Percentiles rank a stretch among this genome's conserved stretches.
Conservation (phyloP, 23 tunicate species). For the Halocynthia roretzi region DNA sequence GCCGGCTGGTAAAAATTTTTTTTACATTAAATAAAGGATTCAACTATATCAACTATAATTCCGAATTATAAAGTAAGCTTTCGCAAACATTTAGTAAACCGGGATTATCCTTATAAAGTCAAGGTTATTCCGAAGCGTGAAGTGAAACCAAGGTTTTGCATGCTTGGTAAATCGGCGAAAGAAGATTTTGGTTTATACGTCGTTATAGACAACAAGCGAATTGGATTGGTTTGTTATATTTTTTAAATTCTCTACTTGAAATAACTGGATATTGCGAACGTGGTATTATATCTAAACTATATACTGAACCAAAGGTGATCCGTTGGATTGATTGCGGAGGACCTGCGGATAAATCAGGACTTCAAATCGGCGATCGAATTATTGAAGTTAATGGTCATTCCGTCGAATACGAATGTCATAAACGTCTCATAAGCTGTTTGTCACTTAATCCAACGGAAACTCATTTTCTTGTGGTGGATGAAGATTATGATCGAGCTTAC, state of each 20-base stretch:
- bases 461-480: slow-evolving; percentile 92
- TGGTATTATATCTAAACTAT: not conserved
- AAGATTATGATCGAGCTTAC: slow-evolving; percentile 88
- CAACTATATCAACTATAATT: not conserved
- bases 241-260: not conserved
- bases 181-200: slow-evolving; percentile 97
- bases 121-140: slow-evolving; percentile 18
- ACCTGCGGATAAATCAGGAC: slow-evolving; percentile 95
- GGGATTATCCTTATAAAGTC: not conserved
- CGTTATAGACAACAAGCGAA: slow-evolving; percentile 88
- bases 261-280: not conserved
- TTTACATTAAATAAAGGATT: not conserved
- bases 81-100: not conserved
- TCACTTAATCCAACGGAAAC: slow-evolving; percentile 30
- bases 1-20: not conserved
- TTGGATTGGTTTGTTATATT: slow-evolving; percentile 63
- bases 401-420: slow-evolving; percentile 90
- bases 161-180: slow-evolving; percentile 44
- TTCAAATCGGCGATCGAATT: slow-evolving; percentile 94
- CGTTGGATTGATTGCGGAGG: slow-evolving; percentile 99
- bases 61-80: too few relatives aligned
- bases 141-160: slow-evolving; percentile 73
- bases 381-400: slow-evolving; percentile 96
- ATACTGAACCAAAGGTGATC: slow-evolving; percentile 42
- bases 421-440: slow-evolving; percentile 61